Conservation (phyloP, 2,113 vertebrate genomes). For the Gymnogyps californianus region DNA sequence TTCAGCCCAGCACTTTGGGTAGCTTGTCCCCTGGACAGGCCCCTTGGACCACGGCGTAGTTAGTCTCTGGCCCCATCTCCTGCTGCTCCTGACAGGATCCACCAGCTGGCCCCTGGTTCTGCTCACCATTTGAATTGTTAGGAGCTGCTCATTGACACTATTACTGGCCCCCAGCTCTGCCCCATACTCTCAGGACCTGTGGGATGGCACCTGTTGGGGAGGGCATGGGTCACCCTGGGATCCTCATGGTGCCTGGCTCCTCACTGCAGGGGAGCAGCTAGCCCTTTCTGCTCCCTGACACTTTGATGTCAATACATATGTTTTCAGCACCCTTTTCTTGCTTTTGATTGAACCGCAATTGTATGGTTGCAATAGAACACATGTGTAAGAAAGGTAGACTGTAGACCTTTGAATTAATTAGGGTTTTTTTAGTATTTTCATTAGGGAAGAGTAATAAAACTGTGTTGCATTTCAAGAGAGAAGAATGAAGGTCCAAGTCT, state of each 20-base stretch:
- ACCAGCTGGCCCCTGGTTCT: background rate
- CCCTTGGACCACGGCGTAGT: background rate
- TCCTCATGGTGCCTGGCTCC: background rate
- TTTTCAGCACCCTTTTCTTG: background rate
- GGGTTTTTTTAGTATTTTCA: background rate
- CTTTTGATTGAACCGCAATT: background rate
- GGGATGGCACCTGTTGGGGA: background rate
- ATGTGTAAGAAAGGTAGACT: background rate
- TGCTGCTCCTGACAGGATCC: background rate
- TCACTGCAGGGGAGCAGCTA: background rate
- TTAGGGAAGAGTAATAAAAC: background rate
- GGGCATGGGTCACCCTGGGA: too few relatives aligned
- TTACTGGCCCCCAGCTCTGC: background rate
- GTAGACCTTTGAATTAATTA: background rate
- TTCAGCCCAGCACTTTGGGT: background rate
- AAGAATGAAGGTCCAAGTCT: background rate
- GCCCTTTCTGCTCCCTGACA: background rate
- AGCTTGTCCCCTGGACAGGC: background rate
- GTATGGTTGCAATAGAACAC: background rate
- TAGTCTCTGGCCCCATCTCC: background rate
- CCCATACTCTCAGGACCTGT: background rate
- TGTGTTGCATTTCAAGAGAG: background rate
- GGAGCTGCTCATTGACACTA: background rate
- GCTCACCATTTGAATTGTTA: background rate
- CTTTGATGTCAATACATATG: background rate